Evolutionary conservation across 1,140 invertebrate species (phyloP).

Genomic region (Drosophila pachea): DNA sequence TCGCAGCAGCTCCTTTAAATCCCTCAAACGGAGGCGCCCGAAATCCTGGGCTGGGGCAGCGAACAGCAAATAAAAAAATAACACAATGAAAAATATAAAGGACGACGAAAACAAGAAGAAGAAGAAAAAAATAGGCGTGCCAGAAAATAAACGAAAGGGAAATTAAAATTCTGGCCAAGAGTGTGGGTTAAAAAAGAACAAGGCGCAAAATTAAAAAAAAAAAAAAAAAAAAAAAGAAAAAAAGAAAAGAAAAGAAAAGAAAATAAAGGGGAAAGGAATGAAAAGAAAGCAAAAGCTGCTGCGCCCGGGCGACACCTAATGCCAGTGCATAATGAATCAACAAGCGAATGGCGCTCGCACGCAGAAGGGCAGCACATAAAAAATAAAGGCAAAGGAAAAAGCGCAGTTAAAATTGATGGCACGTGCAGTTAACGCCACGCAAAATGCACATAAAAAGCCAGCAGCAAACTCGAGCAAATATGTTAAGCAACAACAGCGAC

Average conservation of each 20-base stretch:
- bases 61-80: slow-evolving; percentile 19
- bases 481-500: slow-evolving; percentile 38
- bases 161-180: slow-evolving; percentile 44
- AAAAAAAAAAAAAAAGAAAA: slow-evolving; percentile 10
- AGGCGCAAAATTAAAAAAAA: slow-evolving; percentile 9
- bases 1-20: slow-evolving; percentile 63
- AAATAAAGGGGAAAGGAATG: slow-evolving; percentile 1
- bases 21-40: slow-evolving; percentile 55
- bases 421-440: slow-evolving; percentile 71
- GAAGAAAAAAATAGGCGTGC: slow-evolving; percentile 46
- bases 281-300: slow-evolving; percentile 26
- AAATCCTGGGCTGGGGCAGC: slow-evolving; percentile 47
- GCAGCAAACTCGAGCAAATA: slow-evolving; percentile 42
- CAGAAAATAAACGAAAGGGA: slow-evolving; percentile 50
- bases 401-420: slow-evolving; percentile 72
- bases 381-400: slow-evolving; percentile 48
- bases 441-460: slow-evolving; percentile 71
- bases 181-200: slow-evolving; percentile 31
- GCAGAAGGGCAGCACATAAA: slow-evolving; percentile 25
- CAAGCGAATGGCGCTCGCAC: slow-evolving; percentile 34
- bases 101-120: slow-evolving; percentile 1
- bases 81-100: slow-evolving; percentile 23
- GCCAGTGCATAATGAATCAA: slow-evolving; percentile 49
- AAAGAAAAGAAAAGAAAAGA: slow-evolving; percentile 4
- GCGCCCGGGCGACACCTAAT: slow-evolving; percentile 3